Percentiles rank a stretch among this genome's conserved stretches.
These are phyloP conservation scores for Hafferia zeledoni DNA, from an alignment of 2,797 vertebrate genomes.

Conservation along the genomic window DNA sequence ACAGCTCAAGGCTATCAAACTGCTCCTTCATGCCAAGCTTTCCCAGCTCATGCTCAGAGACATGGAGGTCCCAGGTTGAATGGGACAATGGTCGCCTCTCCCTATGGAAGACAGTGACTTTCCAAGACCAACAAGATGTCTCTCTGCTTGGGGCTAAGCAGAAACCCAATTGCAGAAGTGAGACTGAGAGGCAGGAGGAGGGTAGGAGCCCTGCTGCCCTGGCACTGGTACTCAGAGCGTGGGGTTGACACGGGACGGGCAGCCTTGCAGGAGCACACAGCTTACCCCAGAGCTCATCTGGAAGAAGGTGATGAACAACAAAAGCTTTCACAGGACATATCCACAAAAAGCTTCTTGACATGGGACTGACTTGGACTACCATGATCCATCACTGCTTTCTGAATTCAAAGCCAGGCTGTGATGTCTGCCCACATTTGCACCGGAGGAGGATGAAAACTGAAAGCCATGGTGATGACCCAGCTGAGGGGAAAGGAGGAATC, in stretches of 20 bases:
- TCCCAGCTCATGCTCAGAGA: background rate
- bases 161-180: background rate
- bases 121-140: background rate
- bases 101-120: rapidly evolving
- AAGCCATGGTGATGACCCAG: background rate
- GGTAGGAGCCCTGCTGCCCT: background rate
- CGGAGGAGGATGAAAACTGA: background rate
- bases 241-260: background rate
- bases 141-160: background rate
- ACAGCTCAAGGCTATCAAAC: background rate
- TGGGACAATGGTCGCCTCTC: background rate
- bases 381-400: background rate
- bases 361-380: rapidly evolving
- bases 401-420: background rate
- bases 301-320: background rate
- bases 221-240: background rate
- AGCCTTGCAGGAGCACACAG: rapidly evolving
- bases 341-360: background rate
- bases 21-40: background rate
- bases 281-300: background rate
- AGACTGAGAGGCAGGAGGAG: background rate
- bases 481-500: conserved; percentile 21
- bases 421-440: background rate
- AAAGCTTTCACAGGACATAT: background rate
- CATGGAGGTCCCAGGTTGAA: rapidly evolving